Base-by-base conservation (phyloP, 2,797 vertebrate species). In the Rachycentron canadum region DNA sequence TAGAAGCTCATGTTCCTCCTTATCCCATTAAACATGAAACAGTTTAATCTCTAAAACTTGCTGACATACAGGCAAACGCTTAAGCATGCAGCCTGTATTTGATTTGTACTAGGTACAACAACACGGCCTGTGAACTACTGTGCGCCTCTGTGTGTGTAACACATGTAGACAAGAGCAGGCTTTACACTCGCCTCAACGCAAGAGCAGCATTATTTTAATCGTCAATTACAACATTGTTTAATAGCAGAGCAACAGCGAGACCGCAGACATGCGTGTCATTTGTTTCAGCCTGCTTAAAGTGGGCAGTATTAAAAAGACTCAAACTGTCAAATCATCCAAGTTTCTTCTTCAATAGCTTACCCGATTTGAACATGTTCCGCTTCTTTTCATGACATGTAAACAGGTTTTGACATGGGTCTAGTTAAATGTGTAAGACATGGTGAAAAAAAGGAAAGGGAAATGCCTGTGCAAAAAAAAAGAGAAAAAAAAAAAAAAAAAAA, bases 21-120 rank as follows among this genome's bases (percentile, higher is more conserved):
- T 94, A 96, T 96, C 95, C 95, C 93, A 95, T 96, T 96, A 95
- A 94, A 95, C 94, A 95, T 93, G 92, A 94, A 94, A 95, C 95
- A 94, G 90, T 94, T 95, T 95, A 95, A 96, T 95, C 95, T 96
- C 85, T 87, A 87, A 95, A 96, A 96, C 87, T 94, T 95, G 94
- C 95, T 94, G 93, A 95, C 93, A 91, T 91, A 92, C 69, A 53
- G 69, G 83, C 82, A 85, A 93, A 91, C 32, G 87, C 90, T 89
- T 89, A 88, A 91, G 92, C 90, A 21, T 73, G 78, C 82, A 66
- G 84, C 73, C 62, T 68, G 73, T 73, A 55, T 90, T 90, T 88
- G 82, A 91, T 92, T 91, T 78, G 76, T 76, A 61, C 78, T 82
- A 92, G 86, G 83, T 81, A 83, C 84, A 83, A 87, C 85, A 86